Evolutionary conservation across 2,113 vertebrate species (phyloP).

Genomic region (Panthera uncia): DNA sequence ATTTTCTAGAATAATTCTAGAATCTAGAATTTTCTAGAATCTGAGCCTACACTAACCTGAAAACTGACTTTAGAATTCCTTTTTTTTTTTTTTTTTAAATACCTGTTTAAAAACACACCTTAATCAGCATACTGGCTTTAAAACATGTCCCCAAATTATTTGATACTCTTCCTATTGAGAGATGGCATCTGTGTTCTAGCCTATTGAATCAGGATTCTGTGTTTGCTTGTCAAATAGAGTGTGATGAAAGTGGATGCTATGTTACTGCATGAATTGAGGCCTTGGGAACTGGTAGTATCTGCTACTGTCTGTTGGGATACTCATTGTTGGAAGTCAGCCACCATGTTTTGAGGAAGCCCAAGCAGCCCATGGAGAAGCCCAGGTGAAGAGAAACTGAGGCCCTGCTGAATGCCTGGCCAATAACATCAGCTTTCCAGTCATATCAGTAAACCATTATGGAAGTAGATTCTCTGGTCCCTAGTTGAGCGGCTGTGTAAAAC

Average conservation of each 20-base stretch:
- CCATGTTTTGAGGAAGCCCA: constrained; percentile 23
- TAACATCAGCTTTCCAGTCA: not conserved
- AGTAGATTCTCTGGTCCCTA: not conserved
- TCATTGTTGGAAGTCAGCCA: not conserved
- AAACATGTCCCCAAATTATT: not conserved
- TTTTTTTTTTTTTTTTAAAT: not conserved
- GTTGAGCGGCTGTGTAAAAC: not conserved
- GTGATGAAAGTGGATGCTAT: not conserved
- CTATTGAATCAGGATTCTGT: not conserved
- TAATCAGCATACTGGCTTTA: not conserved
- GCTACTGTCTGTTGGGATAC: not conserved
- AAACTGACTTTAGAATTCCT: not conserved
- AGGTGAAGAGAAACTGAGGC: not conserved
- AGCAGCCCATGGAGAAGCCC: not conserved
- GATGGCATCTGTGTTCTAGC: not conserved
- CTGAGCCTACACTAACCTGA: not conserved
- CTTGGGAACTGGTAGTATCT: not conserved
- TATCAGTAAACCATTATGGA: not conserved
- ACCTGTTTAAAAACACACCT: not conserved
- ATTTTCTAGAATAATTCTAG: not conserved
- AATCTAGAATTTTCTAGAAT: not conserved
- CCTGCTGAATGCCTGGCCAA: not conserved
- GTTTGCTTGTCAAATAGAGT: not conserved
- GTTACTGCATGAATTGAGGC: not conserved
- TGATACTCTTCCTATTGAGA: not conserved